Evolutionary conservation across 2,113 vertebrate genomes (phyloP).

Genomic region (Sebastes schlegelii): DNA sequence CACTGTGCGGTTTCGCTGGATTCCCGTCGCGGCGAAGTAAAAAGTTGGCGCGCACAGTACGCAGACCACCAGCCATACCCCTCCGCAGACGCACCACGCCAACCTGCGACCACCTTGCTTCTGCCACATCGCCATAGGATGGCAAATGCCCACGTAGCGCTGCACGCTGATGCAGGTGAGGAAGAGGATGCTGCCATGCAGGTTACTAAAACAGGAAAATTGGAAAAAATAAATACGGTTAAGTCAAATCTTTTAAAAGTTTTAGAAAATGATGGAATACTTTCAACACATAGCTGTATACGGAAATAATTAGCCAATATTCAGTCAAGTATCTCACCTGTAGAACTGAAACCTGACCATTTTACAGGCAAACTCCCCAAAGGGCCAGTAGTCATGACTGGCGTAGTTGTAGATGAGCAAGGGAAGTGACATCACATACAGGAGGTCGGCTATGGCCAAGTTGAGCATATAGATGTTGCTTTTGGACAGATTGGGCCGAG

Average conservation of each 20-base stretch:
- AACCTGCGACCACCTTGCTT: conserved; percentile 88
- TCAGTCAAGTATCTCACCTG: conserved; percentile 60
- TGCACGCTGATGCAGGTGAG: conserved; percentile 98
- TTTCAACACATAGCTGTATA: not conserved
- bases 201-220: conserved; percentile 82
- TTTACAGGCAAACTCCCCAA: conserved; percentile 92
- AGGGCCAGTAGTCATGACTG: conserved; percentile 95
- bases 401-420: conserved; percentile 97
- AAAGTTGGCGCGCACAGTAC: conserved; percentile 92
- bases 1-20: conserved; percentile 93
- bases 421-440: conserved; percentile 95
- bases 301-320: not conserved
- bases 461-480: conserved; percentile 94
- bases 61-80: conserved; percentile 87
- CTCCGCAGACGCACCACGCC: conserved; percentile 88
- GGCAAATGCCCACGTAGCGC: conserved; percentile 95
- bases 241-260: not conserved
- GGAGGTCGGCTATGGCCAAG: conserved; percentile 91
- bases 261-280: not conserved
- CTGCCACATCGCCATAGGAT: conserved; percentile 91
- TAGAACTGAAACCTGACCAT: conserved; percentile 97
- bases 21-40: conserved; percentile 89
- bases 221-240: not conserved
- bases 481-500: conserved; percentile 85
- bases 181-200: conserved; percentile 96